Evolutionary conservation across 2,797 vertebrate genomes (phyloP).

Genomic region (Novumbra hubbsi): DNA sequence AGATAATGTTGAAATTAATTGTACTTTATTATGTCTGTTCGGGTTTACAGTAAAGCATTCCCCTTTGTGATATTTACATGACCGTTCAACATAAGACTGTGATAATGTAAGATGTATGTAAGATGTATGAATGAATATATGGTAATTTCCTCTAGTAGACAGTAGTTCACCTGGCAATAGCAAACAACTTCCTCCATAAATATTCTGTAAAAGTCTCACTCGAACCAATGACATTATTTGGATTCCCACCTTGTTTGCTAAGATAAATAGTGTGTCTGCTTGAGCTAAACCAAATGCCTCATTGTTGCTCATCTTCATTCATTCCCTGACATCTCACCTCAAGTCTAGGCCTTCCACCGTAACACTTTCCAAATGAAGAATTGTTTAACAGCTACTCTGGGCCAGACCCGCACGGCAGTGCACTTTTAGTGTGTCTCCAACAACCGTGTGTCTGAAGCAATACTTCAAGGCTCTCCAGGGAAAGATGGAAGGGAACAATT

Average conservation of each 20-base stretch:
- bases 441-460: constrained; percentile 43
- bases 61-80: too few relatives aligned
- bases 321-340: constrained; percentile 34
- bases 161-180: neutral
- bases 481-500: constrained; percentile 46
- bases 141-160: neutral
- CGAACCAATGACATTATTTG: constrained; percentile 35
- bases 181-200: constrained; percentile 8
- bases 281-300: neutral
- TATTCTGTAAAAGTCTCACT: constrained; percentile 13
- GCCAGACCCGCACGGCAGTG: constrained; percentile 20
- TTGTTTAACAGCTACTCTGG: constrained; percentile 41
- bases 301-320: constrained; percentile 31
- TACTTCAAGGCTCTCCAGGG: constrained; percentile 33
- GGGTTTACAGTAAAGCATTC: too few relatives aligned
- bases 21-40: too few relatives aligned
- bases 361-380: constrained; percentile 55
- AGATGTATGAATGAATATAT: too few relatives aligned
- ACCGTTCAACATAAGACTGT: too few relatives aligned
- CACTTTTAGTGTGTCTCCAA: constrained; percentile 52
- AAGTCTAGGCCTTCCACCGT: constrained; percentile 29
- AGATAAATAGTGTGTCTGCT: neutral
- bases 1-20: too few relatives aligned
- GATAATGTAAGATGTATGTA: too few relatives aligned
- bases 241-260: constrained; percentile 34